A percentile compares a stretch with the other conserved stretches of the same genome.
These are phyloP conservation scores for Epinotia bilunana DNA, from an alignment of 2,888 invertebrate genomes.

Conservation along the genomic window DNA sequence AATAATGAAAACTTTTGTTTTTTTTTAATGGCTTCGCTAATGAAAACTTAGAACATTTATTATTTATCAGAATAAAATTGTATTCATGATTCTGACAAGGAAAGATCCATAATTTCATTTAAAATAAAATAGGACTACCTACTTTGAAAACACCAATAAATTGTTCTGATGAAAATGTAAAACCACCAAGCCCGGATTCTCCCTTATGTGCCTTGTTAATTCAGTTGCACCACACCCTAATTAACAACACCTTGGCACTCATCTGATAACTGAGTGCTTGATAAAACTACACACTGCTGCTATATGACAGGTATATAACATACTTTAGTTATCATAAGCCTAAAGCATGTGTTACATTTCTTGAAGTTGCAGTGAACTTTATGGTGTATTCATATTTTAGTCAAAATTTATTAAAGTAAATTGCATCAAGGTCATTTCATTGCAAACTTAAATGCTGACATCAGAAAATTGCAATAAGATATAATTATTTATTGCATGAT, in stretches of 20 bases:
- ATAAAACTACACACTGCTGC: slow-evolving; percentile 19
- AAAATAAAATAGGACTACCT: too few species aligned
- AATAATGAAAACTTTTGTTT: too few species aligned
- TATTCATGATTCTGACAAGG: too few species aligned
- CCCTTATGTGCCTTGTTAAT: slow-evolving; percentile 8
- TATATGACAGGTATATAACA: not conserved
- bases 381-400: not conserved
- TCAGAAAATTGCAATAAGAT: slow-evolving; percentile 3
- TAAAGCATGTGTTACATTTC: too few species aligned
- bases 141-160: too few species aligned
- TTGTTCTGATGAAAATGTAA: too few species aligned
- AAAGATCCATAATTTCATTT: too few species aligned
- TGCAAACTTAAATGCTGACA: not conserved
- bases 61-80: too few species aligned
- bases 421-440: slow-evolving; percentile 4
- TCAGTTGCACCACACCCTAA: slow-evolving; percentile 37
- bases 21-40: too few species aligned
- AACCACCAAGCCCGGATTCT: not conserved
- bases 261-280: slow-evolving; percentile 39
- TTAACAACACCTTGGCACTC: slow-evolving; percentile 41
- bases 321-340: not conserved
- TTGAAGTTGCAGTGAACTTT: not conserved
- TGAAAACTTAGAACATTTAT: too few species aligned
- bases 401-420: not conserved
- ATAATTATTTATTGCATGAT: not conserved